Evolutionary conservation across 2,113 vertebrate genomes (phyloP).

Genomic region (Odocoileus virginianus): DNA sequence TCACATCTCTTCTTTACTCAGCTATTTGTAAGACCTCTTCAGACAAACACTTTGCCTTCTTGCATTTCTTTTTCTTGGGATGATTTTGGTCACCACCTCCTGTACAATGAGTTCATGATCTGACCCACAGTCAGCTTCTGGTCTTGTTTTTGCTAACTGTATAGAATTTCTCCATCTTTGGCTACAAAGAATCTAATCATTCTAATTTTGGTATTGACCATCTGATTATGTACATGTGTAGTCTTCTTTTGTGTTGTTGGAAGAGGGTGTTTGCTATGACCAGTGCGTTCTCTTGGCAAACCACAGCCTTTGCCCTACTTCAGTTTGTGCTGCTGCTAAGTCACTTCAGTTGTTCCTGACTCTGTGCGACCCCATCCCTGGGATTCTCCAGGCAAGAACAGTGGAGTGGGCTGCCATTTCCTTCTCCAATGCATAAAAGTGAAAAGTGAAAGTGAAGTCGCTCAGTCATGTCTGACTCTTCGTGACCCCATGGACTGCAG

Average conservation of each 20-base stretch:
- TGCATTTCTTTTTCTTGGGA: background rate
- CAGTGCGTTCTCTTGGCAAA: background rate
- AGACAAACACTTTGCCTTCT: background rate
- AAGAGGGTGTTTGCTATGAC: background rate
- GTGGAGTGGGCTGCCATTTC: no score
- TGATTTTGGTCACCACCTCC: background rate
- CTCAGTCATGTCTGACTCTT: no score
- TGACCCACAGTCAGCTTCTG: background rate
- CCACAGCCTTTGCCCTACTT: background rate
- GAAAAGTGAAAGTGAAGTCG: no score
- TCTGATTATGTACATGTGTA: background rate
- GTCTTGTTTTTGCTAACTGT: background rate
- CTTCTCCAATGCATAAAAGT: no score
- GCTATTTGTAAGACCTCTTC: background rate
- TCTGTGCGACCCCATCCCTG: no score
- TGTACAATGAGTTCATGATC: background rate
- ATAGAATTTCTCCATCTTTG: background rate
- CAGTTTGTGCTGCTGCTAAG: background rate
- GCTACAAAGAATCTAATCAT: background rate
- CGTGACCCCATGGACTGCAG: no score
- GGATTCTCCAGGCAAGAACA: no score
- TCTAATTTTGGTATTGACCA: background rate
- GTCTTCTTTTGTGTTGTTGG: background rate
- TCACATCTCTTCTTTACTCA: background rate
- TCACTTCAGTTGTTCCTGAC: no score